Base-by-base conservation (phyloP, 2,888 invertebrate genomes). In the Odontocerum albicorne region DNA sequence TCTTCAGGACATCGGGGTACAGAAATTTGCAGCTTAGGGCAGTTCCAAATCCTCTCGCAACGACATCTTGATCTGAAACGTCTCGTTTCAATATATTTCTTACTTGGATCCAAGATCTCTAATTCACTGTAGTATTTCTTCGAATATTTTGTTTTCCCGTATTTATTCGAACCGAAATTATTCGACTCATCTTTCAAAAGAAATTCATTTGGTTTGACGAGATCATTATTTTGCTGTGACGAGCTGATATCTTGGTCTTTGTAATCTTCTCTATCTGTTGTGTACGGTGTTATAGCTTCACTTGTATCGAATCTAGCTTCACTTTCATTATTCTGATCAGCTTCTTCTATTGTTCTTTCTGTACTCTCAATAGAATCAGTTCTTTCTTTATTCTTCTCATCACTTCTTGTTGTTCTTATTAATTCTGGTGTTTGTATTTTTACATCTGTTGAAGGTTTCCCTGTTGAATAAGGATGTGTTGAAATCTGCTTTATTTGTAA, bases 31-130 rank as follows among this genome's bases (percentile, higher is more conserved):
- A 79, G 57, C 50, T 75, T 77, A 0, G 73, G 73, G 62, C 78
- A 79, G 59, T 79, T 77, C 69, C 72, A 74, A 16, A 79, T 77
- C 59, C 70, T 75, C 51, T 72, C 75, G 52, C 78, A 79, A 1
- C 75, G 64, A 55, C 78, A 79, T n/a, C 66, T 66, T 0, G 76
- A 76, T 36, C 66, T 65, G 54, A 72, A 79, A 43, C 63, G 67
- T 53, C 74, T 68, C 39, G 67, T 71, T 0, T 68, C 66, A 6
- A 77, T 61, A n/a, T 70, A 63, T 56, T 75, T 77, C 12, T 64
- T 67, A 4, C 68, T 65, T 63, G 2, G 67, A 65, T 12, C 62
- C 63, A 62, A 57, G 2, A 60, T 62, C 0, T 59, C 62, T 4
- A 64, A 31, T 8, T 42, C 64, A 0, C 44, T 45, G 46, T 33